Conservation (phyloP, 1,140 invertebrate species). For the Pissodes strobi region DNA sequence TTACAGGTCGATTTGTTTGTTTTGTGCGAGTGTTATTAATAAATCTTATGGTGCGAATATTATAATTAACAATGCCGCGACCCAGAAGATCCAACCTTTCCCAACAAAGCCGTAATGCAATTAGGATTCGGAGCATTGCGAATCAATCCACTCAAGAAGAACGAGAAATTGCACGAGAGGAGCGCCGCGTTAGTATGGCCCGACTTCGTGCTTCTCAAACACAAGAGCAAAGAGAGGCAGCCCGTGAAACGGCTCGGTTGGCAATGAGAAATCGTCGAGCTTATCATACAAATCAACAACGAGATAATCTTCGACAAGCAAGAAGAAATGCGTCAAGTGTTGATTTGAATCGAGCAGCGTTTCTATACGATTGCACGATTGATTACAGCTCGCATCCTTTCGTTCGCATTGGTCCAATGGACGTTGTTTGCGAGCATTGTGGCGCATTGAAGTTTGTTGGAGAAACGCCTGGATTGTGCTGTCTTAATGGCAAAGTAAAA, state of each 20-base stretch:
- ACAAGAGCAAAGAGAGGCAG: conserved; percentile 52
- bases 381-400: conserved; percentile 48
- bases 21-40: no score
- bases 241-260: conserved; percentile 52
- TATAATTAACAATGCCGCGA: conserved; percentile 41
- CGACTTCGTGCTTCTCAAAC: conserved; percentile 38
- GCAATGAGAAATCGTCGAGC: conserved; percentile 33
- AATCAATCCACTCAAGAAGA: no score
- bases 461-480: conserved; percentile 55
- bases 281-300: not conserved
- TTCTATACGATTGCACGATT: conserved; percentile 55
- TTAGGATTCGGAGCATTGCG: conserved; percentile 41
- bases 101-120: conserved; percentile 49
- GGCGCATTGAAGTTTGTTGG: conserved; percentile 53
- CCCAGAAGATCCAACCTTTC: no score
- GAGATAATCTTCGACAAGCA: conserved; percentile 50
- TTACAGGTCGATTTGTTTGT: no score
- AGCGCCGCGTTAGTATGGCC: no score
- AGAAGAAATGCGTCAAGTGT: conserved; percentile 40
- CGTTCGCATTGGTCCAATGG: conserved; percentile 49
- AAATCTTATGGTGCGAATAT: no score
- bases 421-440: conserved; percentile 51
- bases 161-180: conserved; percentile 35
- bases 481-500: no score
- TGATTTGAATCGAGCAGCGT: conserved; percentile 48